A percentile compares a stretch with the other conserved stretches of the same genome.
phyloP scores from a whole-genome alignment of 2,113 vertebrate species.

The Elgaria multicarinata region DNA sequence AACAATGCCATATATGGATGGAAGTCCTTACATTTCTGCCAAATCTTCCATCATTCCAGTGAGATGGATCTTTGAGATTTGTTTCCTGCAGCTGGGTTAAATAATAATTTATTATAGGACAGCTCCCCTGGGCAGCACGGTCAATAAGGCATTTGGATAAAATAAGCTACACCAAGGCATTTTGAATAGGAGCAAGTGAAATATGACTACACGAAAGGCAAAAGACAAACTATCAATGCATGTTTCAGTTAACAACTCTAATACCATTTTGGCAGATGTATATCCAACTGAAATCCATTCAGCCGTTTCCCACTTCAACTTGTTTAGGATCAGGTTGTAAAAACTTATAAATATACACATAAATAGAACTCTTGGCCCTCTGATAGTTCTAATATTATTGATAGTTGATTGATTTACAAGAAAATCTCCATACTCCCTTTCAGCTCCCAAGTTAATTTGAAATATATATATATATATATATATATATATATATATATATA shows the following conservation, averaged over 20 bases:
- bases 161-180: neutral
- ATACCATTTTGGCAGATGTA: neutral
- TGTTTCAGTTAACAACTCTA: neutral
- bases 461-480: neutral
- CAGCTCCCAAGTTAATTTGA: neutral
- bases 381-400: neutral
- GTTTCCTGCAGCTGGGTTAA: neutral
- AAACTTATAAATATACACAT: neutral
- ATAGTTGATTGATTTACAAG: neutral
- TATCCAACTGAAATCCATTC: neutral
- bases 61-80: neutral
- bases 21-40: neutral
- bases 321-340: neutral
- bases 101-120: rapidly evolving
- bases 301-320: neutral
- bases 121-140: neutral
- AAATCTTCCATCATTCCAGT: neutral
- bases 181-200: neutral
- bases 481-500: neutral
- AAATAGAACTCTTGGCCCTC: neutral
- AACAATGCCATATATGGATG: neutral
- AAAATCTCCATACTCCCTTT: neutral
- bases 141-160: conserved; percentile 15
- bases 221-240: rapidly evolving
- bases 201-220: neutral